phyloP scores from a whole-genome alignment of 2,888 invertebrate species.

The Rhingia campestris region DNA sequence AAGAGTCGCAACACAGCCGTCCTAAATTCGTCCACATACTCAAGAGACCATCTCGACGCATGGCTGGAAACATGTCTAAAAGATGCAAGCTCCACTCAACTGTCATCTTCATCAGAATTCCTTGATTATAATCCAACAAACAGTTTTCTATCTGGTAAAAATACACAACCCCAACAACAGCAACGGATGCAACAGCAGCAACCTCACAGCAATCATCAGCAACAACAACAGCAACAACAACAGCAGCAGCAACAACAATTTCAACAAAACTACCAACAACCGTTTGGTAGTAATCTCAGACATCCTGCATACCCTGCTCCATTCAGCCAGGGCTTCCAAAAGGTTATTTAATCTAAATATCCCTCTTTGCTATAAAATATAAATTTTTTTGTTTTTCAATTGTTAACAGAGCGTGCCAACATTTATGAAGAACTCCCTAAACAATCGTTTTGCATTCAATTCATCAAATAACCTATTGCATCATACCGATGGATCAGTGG shows the following conservation, averaged over 20 bases:
- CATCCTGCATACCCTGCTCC: conserved; percentile 76
- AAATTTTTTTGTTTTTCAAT: conserved; percentile 5
- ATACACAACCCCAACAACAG: conserved; percentile 43
- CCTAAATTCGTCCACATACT: conserved; percentile 76
- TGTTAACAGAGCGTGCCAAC: conserved; percentile 76
- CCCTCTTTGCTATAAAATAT: neutral
- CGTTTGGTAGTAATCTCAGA: conserved; percentile 43
- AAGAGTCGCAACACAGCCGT: conserved; percentile 80
- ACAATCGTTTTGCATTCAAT: conserved; percentile 79
- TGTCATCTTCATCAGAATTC: conserved; percentile 82
- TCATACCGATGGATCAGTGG: conserved; percentile 81
- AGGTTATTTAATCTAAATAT: conserved; percentile 74
- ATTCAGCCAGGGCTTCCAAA: conserved; percentile 81
- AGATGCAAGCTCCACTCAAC: conserved; percentile 80
- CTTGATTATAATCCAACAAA: conserved; percentile 81
- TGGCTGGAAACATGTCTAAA: conserved; percentile 82
- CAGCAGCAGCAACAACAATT: conserved; percentile 63
- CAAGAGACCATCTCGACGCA: conserved; percentile 81
- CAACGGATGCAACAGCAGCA: conserved; percentile 74
- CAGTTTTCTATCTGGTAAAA: conserved; percentile 71
- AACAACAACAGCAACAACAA: conserved; percentile 70
- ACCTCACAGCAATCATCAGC: conserved; percentile 73
- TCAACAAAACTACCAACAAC: conserved; percentile 69
- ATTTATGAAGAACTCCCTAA: conserved; percentile 78
- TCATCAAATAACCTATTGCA: conserved; percentile 75